Evolutionary conservation across 1,140 invertebrate genomes (phyloP).

Genomic region (Formica selysi): DNA sequence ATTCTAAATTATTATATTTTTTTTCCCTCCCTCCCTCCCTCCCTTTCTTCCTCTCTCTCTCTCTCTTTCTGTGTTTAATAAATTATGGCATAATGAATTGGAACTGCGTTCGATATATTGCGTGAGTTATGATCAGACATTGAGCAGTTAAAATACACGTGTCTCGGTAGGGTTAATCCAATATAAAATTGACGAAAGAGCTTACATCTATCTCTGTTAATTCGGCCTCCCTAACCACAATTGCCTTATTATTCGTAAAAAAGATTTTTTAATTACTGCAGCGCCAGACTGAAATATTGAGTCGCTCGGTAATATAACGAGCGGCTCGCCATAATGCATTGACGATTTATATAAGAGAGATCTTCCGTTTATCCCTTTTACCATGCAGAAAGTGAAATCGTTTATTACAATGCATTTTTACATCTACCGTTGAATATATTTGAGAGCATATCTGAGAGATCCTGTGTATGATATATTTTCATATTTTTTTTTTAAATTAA

Average conservation of each 20-base stretch:
- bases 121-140: slow-evolving; percentile 1
- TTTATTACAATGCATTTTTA: slow-evolving; percentile 41
- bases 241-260: slow-evolving; percentile 53
- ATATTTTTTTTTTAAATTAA: background rate
- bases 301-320: slow-evolving; percentile 26
- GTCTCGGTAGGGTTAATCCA: slow-evolving; percentile 22
- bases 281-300: slow-evolving; percentile 53
- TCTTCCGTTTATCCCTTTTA: slow-evolving; percentile 34
- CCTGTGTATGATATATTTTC: background rate
- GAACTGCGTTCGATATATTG: background rate
- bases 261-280: slow-evolving; percentile 56
- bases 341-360: slow-evolving; percentile 25
- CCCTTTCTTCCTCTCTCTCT: too few relatives aligned
- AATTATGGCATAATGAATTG: background rate
- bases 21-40: too few relatives aligned
- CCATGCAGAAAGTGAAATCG: slow-evolving; percentile 15
- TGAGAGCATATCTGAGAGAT: background rate
- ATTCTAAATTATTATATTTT: background rate
- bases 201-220: slow-evolving; percentile 28
- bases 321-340: slow-evolving; percentile 47
- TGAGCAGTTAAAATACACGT: slow-evolving; percentile 32
- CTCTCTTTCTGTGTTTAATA: background rate
- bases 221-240: slow-evolving; percentile 9
- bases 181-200: slow-evolving; percentile 21
- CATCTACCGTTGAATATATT: slow-evolving; percentile 19